Conservation (phyloP, 2,797 vertebrate genomes). For the Acropternis orthonyx region DNA sequence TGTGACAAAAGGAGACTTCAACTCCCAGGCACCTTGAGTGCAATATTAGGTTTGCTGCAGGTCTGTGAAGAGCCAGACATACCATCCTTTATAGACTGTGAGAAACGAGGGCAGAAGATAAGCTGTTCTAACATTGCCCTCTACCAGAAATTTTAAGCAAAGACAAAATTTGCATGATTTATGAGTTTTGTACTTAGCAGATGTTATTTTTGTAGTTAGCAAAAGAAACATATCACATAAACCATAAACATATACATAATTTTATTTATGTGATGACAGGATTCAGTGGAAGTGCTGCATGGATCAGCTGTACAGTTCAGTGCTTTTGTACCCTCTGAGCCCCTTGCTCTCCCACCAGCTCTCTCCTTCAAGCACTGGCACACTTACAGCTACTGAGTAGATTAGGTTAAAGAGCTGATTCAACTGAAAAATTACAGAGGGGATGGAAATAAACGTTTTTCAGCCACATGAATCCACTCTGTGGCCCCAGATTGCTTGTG, state of each 20-base stretch:
- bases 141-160: constrained; percentile 49
- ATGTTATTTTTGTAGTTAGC: neutral
- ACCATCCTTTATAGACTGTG: neutral
- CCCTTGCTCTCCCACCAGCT: neutral
- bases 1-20: neutral
- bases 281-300: neutral
- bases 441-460: neutral
- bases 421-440: neutral
- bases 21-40: neutral
- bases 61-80: neutral
- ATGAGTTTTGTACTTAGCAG: neutral
- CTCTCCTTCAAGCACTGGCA: neutral
- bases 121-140: constrained; percentile 58
- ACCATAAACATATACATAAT: neutral
- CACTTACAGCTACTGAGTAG: neutral
- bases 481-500: neutral
- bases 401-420: neutral
- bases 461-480: neutral
- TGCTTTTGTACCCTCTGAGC: neutral
- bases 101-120: neutral
- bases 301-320: neutral
- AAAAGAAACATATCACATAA: neutral
- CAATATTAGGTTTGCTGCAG: neutral
- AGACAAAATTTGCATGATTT: neutral
- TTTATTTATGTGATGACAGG: neutral